Conservation (phyloP, 2,113 vertebrate species). For the Ranitomeya imitator region DNA sequence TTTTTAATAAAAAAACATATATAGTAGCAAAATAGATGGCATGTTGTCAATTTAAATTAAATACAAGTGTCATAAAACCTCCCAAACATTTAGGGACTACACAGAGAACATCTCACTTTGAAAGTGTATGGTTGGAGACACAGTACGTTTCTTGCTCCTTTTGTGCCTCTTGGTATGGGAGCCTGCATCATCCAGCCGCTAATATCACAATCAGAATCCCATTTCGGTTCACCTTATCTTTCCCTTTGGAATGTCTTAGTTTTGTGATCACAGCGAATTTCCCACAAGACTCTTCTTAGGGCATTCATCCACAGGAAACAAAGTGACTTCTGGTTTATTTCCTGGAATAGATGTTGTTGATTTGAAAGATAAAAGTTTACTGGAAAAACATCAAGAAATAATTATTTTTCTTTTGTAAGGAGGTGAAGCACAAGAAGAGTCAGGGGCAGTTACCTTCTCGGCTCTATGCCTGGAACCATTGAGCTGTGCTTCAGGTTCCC, state of each 20-base stretch:
- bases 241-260: neutral
- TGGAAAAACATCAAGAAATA: neutral
- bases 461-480: no score
- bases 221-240: conserved; percentile 41
- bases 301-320: conserved; percentile 33
- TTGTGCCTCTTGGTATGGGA: neutral
- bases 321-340: conserved; percentile 33
- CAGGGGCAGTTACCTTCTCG: no score
- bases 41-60: no score
- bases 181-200: conserved; percentile 10
- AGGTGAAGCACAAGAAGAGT: no score
- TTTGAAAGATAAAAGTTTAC: conserved; percentile 16
- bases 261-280: conserved; percentile 20
- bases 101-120: no score
- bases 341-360: conserved; percentile 6
- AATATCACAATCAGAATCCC: conserved; percentile 14
- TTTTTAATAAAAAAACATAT: no score
- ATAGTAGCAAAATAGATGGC: no score
- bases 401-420: no score
- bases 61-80: no score
- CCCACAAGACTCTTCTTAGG: conserved; percentile 17
- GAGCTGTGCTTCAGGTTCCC: no score
- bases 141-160: neutral
- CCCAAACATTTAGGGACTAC: no score
- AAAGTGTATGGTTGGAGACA: neutral